Evolutionary conservation across 2,797 vertebrate genomes (phyloP), one percentile per base, ranked within the genome.

Genomic region (Spheniscus humboldti): DNA sequence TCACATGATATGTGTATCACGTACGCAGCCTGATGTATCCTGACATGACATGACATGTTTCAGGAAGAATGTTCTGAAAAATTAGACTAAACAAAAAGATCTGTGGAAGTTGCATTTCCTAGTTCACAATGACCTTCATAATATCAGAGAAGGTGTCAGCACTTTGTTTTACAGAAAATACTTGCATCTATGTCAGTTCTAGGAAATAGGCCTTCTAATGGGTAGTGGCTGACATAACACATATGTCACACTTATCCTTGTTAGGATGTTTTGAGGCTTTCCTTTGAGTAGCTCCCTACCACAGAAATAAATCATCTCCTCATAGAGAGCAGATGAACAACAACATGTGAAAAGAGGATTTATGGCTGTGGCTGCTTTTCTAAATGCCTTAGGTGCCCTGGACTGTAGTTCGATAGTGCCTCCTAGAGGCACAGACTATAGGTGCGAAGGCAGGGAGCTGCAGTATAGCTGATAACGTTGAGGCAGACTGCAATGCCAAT

Each of bases 261-360:
- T 93, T 96, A 92, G 89, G 91, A 88, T 90, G 92, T 97, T 96
- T 94, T 96, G 96, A 96, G 95, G 97, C 94, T 97, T 97, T 94
- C 85, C 85, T 96, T 96, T 95, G 94, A 95, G 96, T 94, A 94
- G 94, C 69, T 96, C 62, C 33, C 85, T 90, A 94, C 95, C 94
- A 86, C 96, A 96, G 91, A 95, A 94, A 92, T 95, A 96, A 97
- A 97, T 97, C 91, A 92, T 93, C 73, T 97, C 84, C 89, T 90
- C 96, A 57, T 83, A 90, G 81, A 72, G 79, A 86, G 91, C 75
- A 78, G 85, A 92, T 66, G 94, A 97, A 86, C 89, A 97, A 94
- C 85, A 97, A 95, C 86, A 94, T 90, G 75, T 45, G 86, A 90
- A 88, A 89, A 93, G 60, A 88, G 55, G 85, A 96, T 97, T 96